phyloP scores from a whole-genome alignment of 2,113 vertebrate species.

The Grallaria varia region DNA sequence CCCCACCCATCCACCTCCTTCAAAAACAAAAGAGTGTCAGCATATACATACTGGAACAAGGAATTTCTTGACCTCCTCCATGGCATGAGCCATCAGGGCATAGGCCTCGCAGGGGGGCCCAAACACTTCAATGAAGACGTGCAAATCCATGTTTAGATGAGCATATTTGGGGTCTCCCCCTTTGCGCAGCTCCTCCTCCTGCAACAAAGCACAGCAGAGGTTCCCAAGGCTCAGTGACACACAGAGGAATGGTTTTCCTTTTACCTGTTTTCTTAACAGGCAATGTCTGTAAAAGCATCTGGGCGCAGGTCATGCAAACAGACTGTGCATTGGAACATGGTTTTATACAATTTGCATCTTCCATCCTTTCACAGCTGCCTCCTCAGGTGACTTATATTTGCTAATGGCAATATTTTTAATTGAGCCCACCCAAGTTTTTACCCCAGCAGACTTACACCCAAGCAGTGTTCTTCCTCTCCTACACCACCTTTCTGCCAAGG shows the following conservation, averaged over 20 bases:
- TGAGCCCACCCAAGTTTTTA: not conserved
- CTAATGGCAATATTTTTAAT: not conserved
- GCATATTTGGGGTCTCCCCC: conserved; percentile 94
- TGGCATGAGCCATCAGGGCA: conserved; percentile 94
- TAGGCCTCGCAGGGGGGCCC: conserved; percentile 94
- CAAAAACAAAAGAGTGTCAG: not conserved
- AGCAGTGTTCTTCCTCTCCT: not conserved
- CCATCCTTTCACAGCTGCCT: not conserved
- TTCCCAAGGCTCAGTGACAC: not conserved
- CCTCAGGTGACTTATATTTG: not conserved
- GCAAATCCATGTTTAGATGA: conserved; percentile 92
- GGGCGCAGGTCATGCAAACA: not conserved
- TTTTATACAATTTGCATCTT: too few species aligned
- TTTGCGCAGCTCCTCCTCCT: conserved; percentile 95
- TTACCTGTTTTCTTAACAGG: not conserved
- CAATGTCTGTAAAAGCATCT: not conserved
- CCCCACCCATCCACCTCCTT: not conserved
- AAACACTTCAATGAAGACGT: conserved; percentile 96
- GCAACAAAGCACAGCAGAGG: not conserved
- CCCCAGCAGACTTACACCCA: not conserved
- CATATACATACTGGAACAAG: conserved; percentile 85
- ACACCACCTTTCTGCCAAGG: not conserved
- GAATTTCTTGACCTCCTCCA: conserved; percentile 99
- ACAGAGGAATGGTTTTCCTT: not conserved
- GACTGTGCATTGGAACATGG: not conserved